A percentile compares a stretch with the other conserved stretches of the same genome.
Evolutionary conservation across 2,113 vertebrate genomes (phyloP).

Genomic region (Sigmodon hispidus): DNA sequence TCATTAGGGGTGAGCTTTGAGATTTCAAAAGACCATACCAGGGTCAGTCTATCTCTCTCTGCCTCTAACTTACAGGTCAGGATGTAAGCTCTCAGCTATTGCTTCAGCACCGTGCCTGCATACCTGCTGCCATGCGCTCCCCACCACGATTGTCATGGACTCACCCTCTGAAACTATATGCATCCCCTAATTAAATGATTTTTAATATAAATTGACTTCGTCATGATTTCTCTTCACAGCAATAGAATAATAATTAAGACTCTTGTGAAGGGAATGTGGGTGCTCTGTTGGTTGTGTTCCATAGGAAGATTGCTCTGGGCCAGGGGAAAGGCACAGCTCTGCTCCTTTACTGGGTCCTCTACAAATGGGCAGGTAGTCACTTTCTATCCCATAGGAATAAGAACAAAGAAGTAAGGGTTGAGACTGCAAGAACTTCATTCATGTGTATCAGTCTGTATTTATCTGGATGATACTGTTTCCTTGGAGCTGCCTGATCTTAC

Average conservation of each 20-base stretch:
- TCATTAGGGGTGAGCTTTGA: not conserved
- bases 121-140: not conserved
- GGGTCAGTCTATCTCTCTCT: not conserved
- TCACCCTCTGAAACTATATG: not conserved
- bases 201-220: not conserved
- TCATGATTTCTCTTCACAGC: not conserved
- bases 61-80: not conserved
- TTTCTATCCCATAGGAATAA: not conserved
- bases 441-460: not conserved
- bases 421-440: not conserved
- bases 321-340: not conserved
- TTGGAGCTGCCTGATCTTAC: not conserved
- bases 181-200: not conserved
- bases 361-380: not conserved
- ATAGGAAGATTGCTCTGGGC: not conserved
- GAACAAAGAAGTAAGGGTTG: not conserved
- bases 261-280: not conserved
- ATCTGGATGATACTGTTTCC: not conserved
- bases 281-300: not conserved
- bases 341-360: not conserved
- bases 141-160: not conserved
- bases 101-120: not conserved
- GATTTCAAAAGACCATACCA: not conserved
- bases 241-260: not conserved
- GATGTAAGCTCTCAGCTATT: not conserved